Evolutionary conservation across 23 tunicate species (phyloP).

Genomic region (Halocynthia aurantium): DNA sequence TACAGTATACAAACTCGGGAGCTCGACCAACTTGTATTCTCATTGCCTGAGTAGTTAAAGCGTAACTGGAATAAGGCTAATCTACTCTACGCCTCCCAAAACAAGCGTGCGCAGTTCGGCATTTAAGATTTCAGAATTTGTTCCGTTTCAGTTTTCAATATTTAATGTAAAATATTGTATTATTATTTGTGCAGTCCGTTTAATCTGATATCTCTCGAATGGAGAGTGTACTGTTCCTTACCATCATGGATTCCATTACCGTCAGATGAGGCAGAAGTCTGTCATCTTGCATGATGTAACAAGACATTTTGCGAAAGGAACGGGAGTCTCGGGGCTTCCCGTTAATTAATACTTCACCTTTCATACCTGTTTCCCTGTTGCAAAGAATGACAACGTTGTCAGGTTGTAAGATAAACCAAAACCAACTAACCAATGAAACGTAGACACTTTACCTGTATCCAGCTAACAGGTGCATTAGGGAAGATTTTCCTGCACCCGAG

Average conservation of each 20-base stretch:
- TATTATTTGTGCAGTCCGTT: no score
- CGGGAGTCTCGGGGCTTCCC: slow-evolving; percentile 66
- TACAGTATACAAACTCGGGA: no score
- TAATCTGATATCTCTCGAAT: no score
- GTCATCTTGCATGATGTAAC: slow-evolving; percentile 99
- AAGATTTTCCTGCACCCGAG: slow-evolving; percentile 98
- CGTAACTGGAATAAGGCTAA: no score
- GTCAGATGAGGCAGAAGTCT: slow-evolving; percentile 91
- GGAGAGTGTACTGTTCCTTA: slow-evolving; percentile 3
- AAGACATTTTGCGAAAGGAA: slow-evolving; percentile 83
- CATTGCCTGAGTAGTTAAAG: no score
- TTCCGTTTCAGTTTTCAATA: neutral
- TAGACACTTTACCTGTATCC: slow-evolving; percentile 65
- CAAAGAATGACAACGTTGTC: neutral
- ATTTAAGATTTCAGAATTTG: no score
- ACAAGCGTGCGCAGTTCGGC: no score
- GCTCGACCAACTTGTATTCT: no score
- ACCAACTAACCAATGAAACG: neutral
- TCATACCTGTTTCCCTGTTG: slow-evolving; percentile 75
- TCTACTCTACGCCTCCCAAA: no score
- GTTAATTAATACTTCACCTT: slow-evolving; percentile 80
- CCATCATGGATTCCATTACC: slow-evolving; percentile 99
- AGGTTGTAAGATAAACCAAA: neutral
- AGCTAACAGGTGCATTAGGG: slow-evolving; percentile 85
- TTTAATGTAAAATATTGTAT: neutral